A percentile compares a stretch with the other conserved stretches of the same genome.
These are phyloP conservation scores for Dexiosoma caninum DNA, from an alignment of 2,888 invertebrate species.

Conservation along the genomic window DNA sequence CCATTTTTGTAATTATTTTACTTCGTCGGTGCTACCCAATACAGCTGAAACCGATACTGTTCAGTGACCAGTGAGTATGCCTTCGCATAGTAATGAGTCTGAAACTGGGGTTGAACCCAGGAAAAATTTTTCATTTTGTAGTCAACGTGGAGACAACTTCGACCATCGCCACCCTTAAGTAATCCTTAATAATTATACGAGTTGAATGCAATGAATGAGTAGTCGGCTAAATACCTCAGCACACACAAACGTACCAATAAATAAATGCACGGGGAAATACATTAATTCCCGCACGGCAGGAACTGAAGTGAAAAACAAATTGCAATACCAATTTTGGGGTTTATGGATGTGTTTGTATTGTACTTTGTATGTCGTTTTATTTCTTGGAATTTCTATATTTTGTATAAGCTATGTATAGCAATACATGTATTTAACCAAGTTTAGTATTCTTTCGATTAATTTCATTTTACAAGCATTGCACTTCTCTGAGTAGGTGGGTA, in stretches of 20 bases:
- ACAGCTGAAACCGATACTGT: too few species aligned
- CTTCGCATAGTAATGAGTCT: too few species aligned
- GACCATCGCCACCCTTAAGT: too few species aligned
- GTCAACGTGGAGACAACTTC: too few species aligned
- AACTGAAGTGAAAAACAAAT: constrained; percentile 3
- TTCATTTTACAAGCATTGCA: constrained; percentile 21
- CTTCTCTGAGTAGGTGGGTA: neutral
- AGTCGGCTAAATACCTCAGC: constrained; percentile 6
- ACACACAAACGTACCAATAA: neutral
- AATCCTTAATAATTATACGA: constrained; percentile 53
- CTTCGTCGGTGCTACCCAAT: too few species aligned
- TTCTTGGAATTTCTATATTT: neutral
- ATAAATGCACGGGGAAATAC: constrained; percentile 12
- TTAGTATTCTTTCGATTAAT: constrained; percentile 17
- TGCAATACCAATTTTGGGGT: constrained; percentile 39
- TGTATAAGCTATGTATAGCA: neutral
- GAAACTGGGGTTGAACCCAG: too few species aligned
- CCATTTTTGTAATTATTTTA: too few species aligned
- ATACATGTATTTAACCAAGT: constrained; percentile 32
- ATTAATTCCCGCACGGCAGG: constrained; percentile 10
- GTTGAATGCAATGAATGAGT: constrained; percentile 37
- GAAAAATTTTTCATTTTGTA: too few species aligned
- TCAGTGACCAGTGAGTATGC: too few species aligned
- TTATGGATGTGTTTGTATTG: constrained; percentile 2
- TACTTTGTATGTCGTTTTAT: neutral